Base-by-base conservation (phyloP, 2,888 invertebrate genomes). In the Odontomyia ornata region DNA sequence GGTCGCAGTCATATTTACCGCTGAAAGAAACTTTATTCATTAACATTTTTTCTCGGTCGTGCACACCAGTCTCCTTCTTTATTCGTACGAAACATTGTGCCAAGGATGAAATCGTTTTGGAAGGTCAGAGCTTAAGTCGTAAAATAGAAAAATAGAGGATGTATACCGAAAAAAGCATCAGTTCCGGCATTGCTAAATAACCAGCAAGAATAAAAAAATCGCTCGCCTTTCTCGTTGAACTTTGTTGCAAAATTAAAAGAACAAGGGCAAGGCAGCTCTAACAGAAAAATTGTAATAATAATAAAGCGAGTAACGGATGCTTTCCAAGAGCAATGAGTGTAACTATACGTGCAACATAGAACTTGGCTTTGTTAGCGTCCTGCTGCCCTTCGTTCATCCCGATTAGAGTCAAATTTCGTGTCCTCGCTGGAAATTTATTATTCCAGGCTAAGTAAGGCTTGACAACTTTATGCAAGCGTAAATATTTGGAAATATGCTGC, bases 81-180 rank as follows among this genome's bases (percentile, higher is more conserved):
- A 36, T 36, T 36, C 36, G 9, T 18, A 60, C 5, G 1, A 15
- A 13, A 60, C 25, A 18, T 25, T 1, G 23, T 18, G 5, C 60
- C 25, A 60, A 13, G 60, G 13, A 60, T 23, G 23, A 60, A 52
- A 60, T 60, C 0, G 60, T 60, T 60, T 13, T 5, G 25, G 25
- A 47, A 69, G 69, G 69, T 69, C 69, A 67, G 46, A 69, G 69
- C 69, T 69, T 69, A 69, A 69, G 47, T 69, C 69, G 69, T 69
- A 69, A 69, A 47, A 69, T 69, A 47, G 69, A 46, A 69, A 46
- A 69, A 69, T 67, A 67, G 36, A 67, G 43, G 46, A 67, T 13
- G 15, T 47, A 47, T 69, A 47, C 23, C 69, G 30, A 69, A 69
- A 28, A 64, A n/a, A 11, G 60, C n/a, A 36, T 5, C 36, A 5